Conservation (phyloP, 2,113 vertebrate species). For the Glaucidium brasilianum region DNA sequence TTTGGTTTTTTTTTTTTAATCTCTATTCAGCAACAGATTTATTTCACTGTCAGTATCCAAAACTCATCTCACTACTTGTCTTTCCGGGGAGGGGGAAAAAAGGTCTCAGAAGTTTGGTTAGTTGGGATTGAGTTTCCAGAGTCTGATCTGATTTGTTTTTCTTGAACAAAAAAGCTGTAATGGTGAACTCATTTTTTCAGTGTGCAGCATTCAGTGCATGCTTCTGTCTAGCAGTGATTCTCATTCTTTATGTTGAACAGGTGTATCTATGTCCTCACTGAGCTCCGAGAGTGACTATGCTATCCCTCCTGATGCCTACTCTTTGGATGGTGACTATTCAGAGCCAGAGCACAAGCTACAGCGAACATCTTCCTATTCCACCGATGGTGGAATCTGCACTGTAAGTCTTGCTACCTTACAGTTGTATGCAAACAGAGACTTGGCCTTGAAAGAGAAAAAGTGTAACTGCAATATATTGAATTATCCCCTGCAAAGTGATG, state of each 20-base stretch:
- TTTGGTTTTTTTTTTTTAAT: background rate
- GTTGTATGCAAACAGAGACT: background rate
- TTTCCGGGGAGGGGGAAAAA: background rate
- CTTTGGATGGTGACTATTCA: slow-evolving; percentile 86
- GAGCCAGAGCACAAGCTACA: slow-evolving; percentile 90
- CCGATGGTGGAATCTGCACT: slow-evolving; percentile 76
- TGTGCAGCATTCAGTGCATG: background rate
- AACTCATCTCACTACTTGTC: background rate
- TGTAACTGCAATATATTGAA: background rate
- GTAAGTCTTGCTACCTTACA: slow-evolving; percentile 54
- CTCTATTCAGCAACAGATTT: background rate
- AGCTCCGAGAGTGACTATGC: slow-evolving; percentile 91
- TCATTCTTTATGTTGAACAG: slow-evolving; percentile 51
- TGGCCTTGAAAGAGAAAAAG: background rate
- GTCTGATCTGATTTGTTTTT: background rate
- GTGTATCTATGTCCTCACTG: slow-evolving; percentile 89
- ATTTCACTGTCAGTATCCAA: background rate
- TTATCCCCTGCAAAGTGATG: background rate
- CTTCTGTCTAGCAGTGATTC: background rate
- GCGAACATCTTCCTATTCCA: slow-evolving; percentile 87
- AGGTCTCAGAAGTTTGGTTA: background rate
- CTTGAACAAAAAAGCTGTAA: background rate
- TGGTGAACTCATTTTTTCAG: background rate
- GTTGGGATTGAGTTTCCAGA: background rate
- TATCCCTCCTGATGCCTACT: slow-evolving; percentile 88